Conservation (phyloP, 1,140 invertebrate genomes). For the Grapholita molesta region DNA sequence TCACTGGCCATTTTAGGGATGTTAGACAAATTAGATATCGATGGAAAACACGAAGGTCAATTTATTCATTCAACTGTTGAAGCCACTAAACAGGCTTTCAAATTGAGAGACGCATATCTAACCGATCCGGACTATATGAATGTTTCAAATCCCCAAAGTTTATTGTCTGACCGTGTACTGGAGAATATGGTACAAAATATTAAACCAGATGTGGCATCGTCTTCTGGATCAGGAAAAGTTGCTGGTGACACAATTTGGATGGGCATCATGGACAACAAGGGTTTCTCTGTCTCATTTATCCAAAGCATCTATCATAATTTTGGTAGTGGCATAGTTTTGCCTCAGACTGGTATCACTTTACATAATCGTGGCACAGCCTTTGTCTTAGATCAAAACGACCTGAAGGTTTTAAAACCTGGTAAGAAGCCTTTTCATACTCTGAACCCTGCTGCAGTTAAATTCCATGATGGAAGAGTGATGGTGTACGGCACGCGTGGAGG, state of each 20-base stretch:
- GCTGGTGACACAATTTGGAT: conserved; percentile 67
- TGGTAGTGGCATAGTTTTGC: conserved; percentile 59
- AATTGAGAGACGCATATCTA: conserved; percentile 56
- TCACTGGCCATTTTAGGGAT: conserved; percentile 60
- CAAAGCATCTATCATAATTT: conserved; percentile 60
- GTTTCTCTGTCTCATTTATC: conserved; percentile 68
- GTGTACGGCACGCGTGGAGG: conserved; percentile 64
- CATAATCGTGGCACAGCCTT: conserved; percentile 63
- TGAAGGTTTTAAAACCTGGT: conserved; percentile 51
- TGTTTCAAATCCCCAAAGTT: conserved; percentile 38
- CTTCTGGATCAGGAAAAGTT: conserved; percentile 38
- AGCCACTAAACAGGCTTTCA: conserved; percentile 65
- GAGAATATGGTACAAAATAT: conserved; percentile 52
- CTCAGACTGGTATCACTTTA: conserved; percentile 61
- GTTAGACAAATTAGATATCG: conserved; percentile 55
- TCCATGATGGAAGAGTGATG: conserved; percentile 58
- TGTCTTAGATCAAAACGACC: conserved; percentile 44
- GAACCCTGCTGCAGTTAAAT: conserved; percentile 55
- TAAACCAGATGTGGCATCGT: conserved; percentile 36
- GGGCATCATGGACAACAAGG: conserved; percentile 64
- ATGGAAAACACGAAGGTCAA: conserved; percentile 59
- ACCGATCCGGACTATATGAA: conserved; percentile 63
- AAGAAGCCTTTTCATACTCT: conserved; percentile 68
- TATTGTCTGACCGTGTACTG: conserved; percentile 42
- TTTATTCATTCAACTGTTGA: conserved; percentile 64